Percentiles rank a stretch among this genome's conserved stretches.
phyloP scores from a whole-genome alignment of 2,113 vertebrate genomes.

The Ciconia stormi region DNA sequence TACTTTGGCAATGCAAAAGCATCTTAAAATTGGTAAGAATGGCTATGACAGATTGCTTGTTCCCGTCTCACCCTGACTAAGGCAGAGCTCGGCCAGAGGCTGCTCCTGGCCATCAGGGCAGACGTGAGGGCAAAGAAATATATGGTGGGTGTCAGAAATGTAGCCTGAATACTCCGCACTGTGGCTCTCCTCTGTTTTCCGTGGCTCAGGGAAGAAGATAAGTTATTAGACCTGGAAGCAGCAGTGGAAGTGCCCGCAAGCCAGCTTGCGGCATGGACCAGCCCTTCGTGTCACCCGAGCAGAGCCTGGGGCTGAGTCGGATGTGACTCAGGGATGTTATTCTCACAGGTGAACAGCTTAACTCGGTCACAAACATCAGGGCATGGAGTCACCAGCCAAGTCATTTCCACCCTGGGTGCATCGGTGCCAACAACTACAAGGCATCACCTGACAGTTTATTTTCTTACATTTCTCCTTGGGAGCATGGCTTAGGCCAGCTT shows the following conservation, averaged over 20 bases:
- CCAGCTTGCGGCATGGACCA: not conserved
- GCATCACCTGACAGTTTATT: not conserved
- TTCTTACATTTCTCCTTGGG: not conserved
- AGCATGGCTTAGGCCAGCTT: not conserved
- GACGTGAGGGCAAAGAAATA: not conserved
- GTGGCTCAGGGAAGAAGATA: not conserved
- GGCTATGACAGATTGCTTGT: not conserved
- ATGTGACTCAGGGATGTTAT: not conserved
- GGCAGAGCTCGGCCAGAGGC: not conserved
- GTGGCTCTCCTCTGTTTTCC: not conserved
- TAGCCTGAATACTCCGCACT: not conserved
- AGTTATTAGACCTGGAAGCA: not conserved
- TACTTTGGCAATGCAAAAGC: not conserved
- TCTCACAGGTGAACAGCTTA: not conserved
- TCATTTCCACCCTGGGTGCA: not conserved
- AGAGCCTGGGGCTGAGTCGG: rapidly evolving
- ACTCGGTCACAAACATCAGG: not conserved
- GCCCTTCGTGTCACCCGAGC: not conserved
- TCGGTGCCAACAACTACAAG: not conserved
- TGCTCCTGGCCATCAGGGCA: not conserved
- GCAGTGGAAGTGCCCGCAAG: not conserved
- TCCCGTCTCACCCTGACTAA: not conserved
- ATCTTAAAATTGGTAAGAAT: not conserved
- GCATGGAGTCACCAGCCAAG: not conserved
- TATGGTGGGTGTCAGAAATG: not conserved